Evolutionary conservation across 2,113 vertebrate genomes (phyloP), one percentile per base, ranked within the genome.

Genomic region (Pachypanchax playfairii): DNA sequence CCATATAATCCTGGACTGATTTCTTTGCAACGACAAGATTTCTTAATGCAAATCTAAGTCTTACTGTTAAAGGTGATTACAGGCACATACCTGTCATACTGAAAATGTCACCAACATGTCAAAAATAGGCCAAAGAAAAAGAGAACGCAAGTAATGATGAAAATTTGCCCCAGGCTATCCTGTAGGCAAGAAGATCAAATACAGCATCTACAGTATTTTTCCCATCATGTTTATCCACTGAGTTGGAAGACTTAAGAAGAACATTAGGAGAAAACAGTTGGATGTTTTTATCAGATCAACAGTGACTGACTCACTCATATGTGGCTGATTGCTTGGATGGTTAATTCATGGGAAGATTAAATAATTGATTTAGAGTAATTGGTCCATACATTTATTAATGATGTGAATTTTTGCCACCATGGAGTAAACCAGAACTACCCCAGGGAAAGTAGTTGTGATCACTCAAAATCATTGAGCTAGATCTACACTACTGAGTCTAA

Each of bases 281-380:
- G 44, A 51, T 22, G 57, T 53, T 28, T 46, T 26, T 35, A 29
- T 41, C 39, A 47, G 46, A 81, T 86, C 64, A 73, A 55, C 65
- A 49, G 8, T 72, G 68, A 86, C 77, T 80, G 81, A 80, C 66
- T 77, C 31, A 56, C 62, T 70, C 59, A 63, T 49, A 54, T 66
- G 70, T 74, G 65, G 64, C 57, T 70, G 66, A 84, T 73, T 75
- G 75, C 46, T 22, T 20, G 39, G 29, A 73, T 83, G 61, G 55
- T 64, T 81, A 77, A 85, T 84, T 79, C 50, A 83, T 83, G 36
- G 14, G 29, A 3, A 67, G 68, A 80, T 65, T 77, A 2, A 85
- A 85, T 75, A 64, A 82, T 69, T 79, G 56, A 84, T 82, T 77
- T 48, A 43, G 46, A 65, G 48, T 77, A 80, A 87, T 82, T 80